Evolutionary conservation across 2,113 vertebrate genomes (phyloP).

Genomic region (Chloropsis cyanopogon): DNA sequence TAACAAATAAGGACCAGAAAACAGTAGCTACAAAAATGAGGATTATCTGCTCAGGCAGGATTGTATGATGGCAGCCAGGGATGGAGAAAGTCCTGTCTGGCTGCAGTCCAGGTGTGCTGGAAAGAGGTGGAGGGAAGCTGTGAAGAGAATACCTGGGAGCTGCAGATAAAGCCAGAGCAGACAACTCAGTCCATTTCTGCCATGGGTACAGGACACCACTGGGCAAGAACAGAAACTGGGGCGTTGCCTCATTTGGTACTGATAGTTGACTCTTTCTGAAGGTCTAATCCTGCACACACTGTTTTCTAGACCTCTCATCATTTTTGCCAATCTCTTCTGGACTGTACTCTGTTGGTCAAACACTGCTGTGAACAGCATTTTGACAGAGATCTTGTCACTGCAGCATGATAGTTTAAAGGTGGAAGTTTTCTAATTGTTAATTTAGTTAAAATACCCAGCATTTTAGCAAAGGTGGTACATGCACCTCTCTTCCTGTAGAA

Average conservation of each 20-base stretch:
- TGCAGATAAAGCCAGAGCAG: background rate
- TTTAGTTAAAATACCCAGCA: background rate
- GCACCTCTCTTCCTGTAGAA: background rate
- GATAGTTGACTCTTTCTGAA: background rate
- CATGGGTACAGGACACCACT: background rate
- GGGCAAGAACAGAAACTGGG: background rate
- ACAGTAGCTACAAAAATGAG: background rate
- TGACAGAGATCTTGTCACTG: background rate
- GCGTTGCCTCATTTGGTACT: background rate
- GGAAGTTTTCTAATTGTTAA: background rate
- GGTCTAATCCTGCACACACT: background rate
- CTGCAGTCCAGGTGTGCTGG: background rate
- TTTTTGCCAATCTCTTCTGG: background rate
- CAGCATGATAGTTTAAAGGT: background rate
- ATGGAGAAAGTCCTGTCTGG: background rate
- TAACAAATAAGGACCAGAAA: background rate
- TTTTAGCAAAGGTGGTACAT: background rate
- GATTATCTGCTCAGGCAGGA: background rate
- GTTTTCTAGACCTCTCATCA: background rate
- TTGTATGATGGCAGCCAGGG: accelerated
- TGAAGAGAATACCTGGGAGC: background rate
- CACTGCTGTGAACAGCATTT: background rate
- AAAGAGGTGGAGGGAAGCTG: background rate
- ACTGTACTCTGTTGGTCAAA: background rate
- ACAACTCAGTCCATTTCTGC: background rate